Conservation (phyloP, 2,888 invertebrate species). For the Drosophila fungiperda region DNA sequence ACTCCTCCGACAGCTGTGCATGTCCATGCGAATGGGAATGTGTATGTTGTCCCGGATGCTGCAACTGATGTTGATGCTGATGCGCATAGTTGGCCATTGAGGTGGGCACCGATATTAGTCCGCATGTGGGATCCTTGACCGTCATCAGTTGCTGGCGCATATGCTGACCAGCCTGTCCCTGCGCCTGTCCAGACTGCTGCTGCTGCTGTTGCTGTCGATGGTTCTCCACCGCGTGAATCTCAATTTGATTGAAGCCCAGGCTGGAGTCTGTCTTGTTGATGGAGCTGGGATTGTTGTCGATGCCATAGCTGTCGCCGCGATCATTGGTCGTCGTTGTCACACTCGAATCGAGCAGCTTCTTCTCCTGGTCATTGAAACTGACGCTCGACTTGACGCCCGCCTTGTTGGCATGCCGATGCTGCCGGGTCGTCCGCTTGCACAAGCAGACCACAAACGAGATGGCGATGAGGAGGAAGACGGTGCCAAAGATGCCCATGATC, state of each 20-base stretch:
- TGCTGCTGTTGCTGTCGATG: conserved; percentile 75
- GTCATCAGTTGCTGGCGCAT: conserved; percentile 81
- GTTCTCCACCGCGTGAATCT: conserved; percentile 87
- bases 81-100: conserved; percentile 70
- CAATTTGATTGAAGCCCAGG: conserved; percentile 88
- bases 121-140: conserved; percentile 81
- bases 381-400: conserved; percentile 90
- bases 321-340: conserved; percentile 90
- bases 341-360: conserved; percentile 93
- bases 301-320: conserved; percentile 87
- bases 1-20: conserved; percentile 83
- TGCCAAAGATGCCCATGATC: conserved; percentile 89
- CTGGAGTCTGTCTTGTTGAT: conserved; percentile 85
- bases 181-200: conserved; percentile 48
- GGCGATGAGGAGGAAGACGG: conserved; percentile 87
- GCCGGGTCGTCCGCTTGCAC: conserved; percentile 86
- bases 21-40: conserved; percentile 65
- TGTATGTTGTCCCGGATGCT: conserved; percentile 49
- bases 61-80: conserved; percentile 35
- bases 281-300: conserved; percentile 87
- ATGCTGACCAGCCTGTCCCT: conserved; percentile 55
- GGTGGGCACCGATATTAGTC: conserved; percentile 81
- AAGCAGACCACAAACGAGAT: conserved; percentile 88
- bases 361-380: conserved; percentile 95
- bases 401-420: conserved; percentile 87